A percentile compares a stretch with the other conserved stretches of the same genome.
Conservation (phyloP, 2,113 vertebrate genomes). For the Phalacrocorax pelagicus region DNA sequence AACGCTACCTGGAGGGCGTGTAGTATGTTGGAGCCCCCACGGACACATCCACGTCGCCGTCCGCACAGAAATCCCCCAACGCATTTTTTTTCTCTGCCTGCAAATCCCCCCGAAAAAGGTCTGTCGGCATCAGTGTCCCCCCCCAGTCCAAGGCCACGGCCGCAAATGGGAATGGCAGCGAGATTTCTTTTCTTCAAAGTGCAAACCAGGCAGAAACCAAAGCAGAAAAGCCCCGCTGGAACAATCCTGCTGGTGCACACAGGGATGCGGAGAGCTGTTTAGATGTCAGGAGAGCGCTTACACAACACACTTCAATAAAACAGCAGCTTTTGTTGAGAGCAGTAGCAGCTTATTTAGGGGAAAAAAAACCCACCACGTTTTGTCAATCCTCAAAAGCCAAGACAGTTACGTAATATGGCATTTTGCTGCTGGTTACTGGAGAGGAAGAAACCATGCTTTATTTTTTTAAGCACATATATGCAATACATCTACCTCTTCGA, state of each 20-base stretch:
- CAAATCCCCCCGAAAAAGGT: neutral
- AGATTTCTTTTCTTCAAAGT: neutral
- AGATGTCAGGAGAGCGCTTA: neutral
- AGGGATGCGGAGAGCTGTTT: neutral
- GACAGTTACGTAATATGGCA: neutral
- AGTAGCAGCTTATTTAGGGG: neutral
- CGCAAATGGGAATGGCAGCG: neutral
- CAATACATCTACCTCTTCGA: slow-evolving; percentile 64
- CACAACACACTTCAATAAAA: neutral
- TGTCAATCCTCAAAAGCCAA: neutral
- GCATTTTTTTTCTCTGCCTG: neutral
- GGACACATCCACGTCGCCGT: neutral
- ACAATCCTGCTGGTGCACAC: neutral
- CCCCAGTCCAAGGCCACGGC: neutral
- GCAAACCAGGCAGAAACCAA: neutral
- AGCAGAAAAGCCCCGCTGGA: neutral
- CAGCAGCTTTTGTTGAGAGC: neutral
- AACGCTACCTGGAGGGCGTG: accelerated
- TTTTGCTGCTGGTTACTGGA: slow-evolving; percentile 11
- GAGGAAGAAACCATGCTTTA: slow-evolving; percentile 25
- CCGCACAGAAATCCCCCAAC: neutral
- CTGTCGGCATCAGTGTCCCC: neutral
- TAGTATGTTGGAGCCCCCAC: accelerated
- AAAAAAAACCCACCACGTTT: neutral
- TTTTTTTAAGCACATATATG: neutral